These are phyloP conservation scores for Drosophila suboccidentalis DNA, from an alignment of 2,888 invertebrate genomes.

Conservation along the genomic window DNA sequence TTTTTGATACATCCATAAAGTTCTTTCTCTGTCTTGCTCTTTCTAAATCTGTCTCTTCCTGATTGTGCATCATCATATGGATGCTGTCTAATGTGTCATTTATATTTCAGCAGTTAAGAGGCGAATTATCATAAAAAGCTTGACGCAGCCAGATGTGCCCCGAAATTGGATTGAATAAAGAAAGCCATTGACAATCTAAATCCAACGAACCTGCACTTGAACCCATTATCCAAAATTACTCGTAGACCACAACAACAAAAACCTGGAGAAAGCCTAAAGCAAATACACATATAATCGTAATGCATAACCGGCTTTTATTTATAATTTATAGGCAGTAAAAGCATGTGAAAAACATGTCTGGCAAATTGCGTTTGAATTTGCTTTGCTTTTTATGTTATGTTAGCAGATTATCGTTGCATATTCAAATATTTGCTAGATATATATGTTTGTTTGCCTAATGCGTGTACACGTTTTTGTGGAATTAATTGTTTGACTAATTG, in stretches of 20 bases:
- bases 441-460: neutral
- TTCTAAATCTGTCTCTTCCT: neutral
- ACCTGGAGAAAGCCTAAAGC: no score
- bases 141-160: slow-evolving; percentile 33
- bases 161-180: slow-evolving; percentile 28
- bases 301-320: slow-evolving; percentile 40
- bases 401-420: slow-evolving; percentile 5
- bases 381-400: slow-evolving; percentile 9
- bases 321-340: slow-evolving; percentile 62
- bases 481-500: slow-evolving; percentile 22
- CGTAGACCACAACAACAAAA: slow-evolving; percentile 2
- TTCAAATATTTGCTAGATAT: neutral
- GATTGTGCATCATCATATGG: slow-evolving; percentile 9
- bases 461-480: neutral
- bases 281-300: slow-evolving; percentile 7
- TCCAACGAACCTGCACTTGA: slow-evolving; percentile 18
- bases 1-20: neutral
- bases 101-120: slow-evolving; percentile 39
- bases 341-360: slow-evolving; percentile 15
- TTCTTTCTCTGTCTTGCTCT: neutral
- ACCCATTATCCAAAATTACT: slow-evolving; percentile 10
- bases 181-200: slow-evolving; percentile 10
- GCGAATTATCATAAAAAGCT: slow-evolving; percentile 39
- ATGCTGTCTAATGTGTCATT: slow-evolving; percentile 38
- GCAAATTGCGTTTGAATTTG: slow-evolving; percentile 12